Evolutionary conservation across 2,888 invertebrate genomes (phyloP), one percentile per base, ranked within the genome.

Genomic region (Dynastes hyllus): DNA sequence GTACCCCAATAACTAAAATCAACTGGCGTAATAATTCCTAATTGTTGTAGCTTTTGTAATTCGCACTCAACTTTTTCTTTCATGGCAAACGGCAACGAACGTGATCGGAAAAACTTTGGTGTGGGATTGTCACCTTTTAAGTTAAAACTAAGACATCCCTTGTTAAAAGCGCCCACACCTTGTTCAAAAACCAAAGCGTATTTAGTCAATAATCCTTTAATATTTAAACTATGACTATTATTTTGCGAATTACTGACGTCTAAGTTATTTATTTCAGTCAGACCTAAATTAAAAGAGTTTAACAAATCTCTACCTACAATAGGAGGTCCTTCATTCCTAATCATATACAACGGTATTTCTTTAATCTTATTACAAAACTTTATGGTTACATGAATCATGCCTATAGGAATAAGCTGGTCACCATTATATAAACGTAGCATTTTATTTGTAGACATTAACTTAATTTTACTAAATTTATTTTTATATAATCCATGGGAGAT

Each of bases 1-100:
- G 73, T 69, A n/a, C 82, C 83, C 75, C 69, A 65, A 32, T 58
- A 9, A 69, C 75, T 78, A 61, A 66, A 75, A 73, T 78, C 27
- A 11, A 76, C 58, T 22, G 69, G 37, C 13, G 73, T 61, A n/a
- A 78, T 50, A 67, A 78, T 75, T 40, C 61, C 55, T 66, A 65
- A 45, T 6, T 77, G 6, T 8, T 53, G 37, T 67, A 80, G 75
- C 29, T 61, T 51, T n/a, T 78, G 8, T 27, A 78, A 53, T 67
- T 78, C 78, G 9, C 75, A n/a, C 16, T 78, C 67, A 16, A 78
- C 80, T 40, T 66, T 78, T 22, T 61, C 37, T 73, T 51, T 76
- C 16, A 78, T 61, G 6, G 78, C 67, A 70, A 78, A 80, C 11
- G 80, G 80, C 22, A 40, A 22, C 22, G 22, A 22, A 22, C 22